Evolutionary conservation across 2,888 invertebrate species (phyloP).

Genomic region (Ephialtes manifestator): DNA sequence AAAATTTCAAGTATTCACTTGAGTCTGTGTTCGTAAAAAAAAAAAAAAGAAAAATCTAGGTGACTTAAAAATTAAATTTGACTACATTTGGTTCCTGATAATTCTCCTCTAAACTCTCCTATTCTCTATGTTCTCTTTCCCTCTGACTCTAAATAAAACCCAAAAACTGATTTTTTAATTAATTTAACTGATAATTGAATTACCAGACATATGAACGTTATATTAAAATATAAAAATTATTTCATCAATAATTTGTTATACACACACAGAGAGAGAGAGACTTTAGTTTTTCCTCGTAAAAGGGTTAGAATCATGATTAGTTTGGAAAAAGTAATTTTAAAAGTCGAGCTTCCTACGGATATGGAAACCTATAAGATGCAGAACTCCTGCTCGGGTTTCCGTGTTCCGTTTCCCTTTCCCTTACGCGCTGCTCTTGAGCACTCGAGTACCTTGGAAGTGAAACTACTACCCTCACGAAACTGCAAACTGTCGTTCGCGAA

Average conservation of each 20-base stretch:
- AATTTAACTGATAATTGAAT: too few relatives aligned
- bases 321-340: neutral
- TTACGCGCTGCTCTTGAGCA: conserved; percentile 1
- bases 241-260: too few relatives aligned
- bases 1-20: too few relatives aligned
- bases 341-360: neutral
- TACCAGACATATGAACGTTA: too few relatives aligned
- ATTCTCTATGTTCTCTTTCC: neutral
- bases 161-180: too few relatives aligned
- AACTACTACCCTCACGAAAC: conserved; percentile 35
- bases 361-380: neutral
- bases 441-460: neutral
- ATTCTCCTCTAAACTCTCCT: too few relatives aligned
- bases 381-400: neutral
- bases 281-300: neutral
- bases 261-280: neutral
- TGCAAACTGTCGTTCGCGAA: conserved; percentile 28
- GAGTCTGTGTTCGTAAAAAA: too few relatives aligned
- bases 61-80: too few relatives aligned
- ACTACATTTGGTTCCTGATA: too few relatives aligned
- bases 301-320: neutral
- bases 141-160: neutral
- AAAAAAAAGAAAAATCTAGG: too few relatives aligned
- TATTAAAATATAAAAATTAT: too few relatives aligned
- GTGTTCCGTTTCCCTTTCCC: neutral